Evolutionary conservation across 2,113 vertebrate species (phyloP).

Genomic region (Daubentonia madagascariensis): DNA sequence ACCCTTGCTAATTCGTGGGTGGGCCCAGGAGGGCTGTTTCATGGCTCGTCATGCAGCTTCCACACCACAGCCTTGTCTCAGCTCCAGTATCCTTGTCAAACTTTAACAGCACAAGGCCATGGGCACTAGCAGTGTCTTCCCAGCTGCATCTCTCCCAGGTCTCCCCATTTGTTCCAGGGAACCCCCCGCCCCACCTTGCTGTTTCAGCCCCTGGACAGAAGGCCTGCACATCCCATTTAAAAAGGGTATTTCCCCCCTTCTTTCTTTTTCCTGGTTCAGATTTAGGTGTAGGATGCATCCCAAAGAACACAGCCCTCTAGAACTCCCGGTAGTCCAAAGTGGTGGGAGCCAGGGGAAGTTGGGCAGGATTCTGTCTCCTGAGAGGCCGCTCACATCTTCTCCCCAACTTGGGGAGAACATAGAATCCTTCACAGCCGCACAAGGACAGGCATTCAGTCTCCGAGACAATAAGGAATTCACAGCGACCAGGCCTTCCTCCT

Average conservation of each 20-base stretch:
- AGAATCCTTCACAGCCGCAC: conserved; percentile 42
- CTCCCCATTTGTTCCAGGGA: background rate
- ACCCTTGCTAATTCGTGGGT: background rate
- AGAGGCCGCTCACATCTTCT: background rate
- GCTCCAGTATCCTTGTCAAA: background rate
- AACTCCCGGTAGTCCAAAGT: background rate
- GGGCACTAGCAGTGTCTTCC: background rate
- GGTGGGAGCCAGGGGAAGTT: background rate
- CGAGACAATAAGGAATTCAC: conserved; percentile 62
- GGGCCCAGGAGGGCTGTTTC: background rate
- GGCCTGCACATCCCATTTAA: background rate
- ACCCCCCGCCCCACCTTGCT: background rate
- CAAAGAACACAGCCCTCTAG: background rate
- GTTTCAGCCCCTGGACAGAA: background rate
- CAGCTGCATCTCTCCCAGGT: background rate
- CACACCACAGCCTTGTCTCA: background rate
- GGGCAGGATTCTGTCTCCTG: conserved; percentile 6
- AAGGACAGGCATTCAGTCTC: conserved; percentile 74
- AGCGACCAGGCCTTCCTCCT: background rate
- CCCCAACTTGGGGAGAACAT: background rate
- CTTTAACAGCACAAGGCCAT: background rate
- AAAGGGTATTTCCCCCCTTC: background rate
- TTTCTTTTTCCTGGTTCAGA: background rate
- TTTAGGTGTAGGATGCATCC: background rate
- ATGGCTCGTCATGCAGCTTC: background rate